Base-by-base conservation (phyloP, 2,797 vertebrate species). In the Takifugu ocellatus region DNA sequence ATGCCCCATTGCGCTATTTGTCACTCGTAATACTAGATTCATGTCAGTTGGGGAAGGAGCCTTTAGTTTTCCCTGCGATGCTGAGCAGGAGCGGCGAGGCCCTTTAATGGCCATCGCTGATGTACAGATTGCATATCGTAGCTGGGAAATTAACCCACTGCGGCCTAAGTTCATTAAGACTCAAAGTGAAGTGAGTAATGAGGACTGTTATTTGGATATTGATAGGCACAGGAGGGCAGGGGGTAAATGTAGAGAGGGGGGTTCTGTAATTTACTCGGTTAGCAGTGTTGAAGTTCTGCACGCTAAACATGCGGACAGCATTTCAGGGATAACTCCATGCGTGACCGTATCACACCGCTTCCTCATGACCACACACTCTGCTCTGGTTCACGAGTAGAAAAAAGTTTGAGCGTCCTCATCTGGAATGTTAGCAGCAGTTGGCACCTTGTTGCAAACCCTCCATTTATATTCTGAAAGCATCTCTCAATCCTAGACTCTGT, bases 61-160 rank as follows among this genome's bases (percentile, higher is more conserved):
- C 47, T 63, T 54, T 49, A 84, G 59, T 65, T 67, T 78, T 69
- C 71, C 69, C 46, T 11, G 76, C 44, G 69, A 60, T 63, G 54
- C 61, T 66, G 16, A 51, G 53, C 43, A 2, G 51, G 56, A 49
- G 47, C 57, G 45, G 31, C 11, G 54, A 67, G 59, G 45, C 42
- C 53, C 44, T 44, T 63, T 76, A 77, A 76, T 75, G 59, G 51
- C 4, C 7, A 27, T 58, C 27, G 63, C 60, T 65, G 49, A 73
- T 70, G 71, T 66, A 55, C 59, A 59, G 73, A 87, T 81, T 80
- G 73, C 72, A 81, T 83, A 82, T 82, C 75, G 57, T 54, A 53
- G 48, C 61, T 74, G 74, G 82, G 63, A 73, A 78, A 84, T 77
- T 50, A 75, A 76, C 81, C 76, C 61, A 36, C 27, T 3, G 29